Evolutionary conservation across 2,888 invertebrate species (phyloP).

Genomic region (Galerucella pusilla): DNA sequence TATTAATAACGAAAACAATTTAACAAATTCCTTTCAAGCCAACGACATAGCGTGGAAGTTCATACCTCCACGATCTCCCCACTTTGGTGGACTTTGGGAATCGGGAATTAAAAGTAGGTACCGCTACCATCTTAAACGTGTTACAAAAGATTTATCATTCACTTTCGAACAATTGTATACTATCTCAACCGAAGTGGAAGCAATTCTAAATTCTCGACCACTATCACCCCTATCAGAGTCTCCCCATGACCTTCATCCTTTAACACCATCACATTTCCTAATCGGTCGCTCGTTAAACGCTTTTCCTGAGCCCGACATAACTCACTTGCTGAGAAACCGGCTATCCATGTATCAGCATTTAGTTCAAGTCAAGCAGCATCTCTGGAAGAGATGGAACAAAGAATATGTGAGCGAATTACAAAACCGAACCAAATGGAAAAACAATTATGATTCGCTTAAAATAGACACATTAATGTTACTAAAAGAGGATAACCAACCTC

Average conservation of each 20-base stretch:
- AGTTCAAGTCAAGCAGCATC: not conserved
- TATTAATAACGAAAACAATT: not conserved
- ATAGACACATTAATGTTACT: too few relatives aligned
- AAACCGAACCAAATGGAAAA: not conserved
- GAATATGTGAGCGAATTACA: not conserved
- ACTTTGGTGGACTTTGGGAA: not conserved
- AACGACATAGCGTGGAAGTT: not conserved
- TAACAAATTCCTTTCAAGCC: not conserved
- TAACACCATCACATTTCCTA: not conserved
- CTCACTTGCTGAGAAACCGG: not conserved
- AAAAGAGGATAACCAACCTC: too few relatives aligned
- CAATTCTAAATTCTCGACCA: not conserved
- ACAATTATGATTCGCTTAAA: too few relatives aligned
- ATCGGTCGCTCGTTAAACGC: not conserved
- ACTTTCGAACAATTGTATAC: not conserved
- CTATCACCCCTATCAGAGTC: not conserved
- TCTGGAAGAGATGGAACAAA: not conserved
- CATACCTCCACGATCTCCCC: not conserved
- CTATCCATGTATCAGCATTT: not conserved
- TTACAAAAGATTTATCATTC: not conserved
- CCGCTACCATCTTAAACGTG: not conserved
- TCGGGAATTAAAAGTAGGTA: conserved; percentile 1
- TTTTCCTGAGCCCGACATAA: not conserved
- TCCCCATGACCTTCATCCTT: not conserved
- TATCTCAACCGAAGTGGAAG: not conserved